Conservation (phyloP, 2,888 invertebrate genomes). For the Argyresthia albistria region DNA sequence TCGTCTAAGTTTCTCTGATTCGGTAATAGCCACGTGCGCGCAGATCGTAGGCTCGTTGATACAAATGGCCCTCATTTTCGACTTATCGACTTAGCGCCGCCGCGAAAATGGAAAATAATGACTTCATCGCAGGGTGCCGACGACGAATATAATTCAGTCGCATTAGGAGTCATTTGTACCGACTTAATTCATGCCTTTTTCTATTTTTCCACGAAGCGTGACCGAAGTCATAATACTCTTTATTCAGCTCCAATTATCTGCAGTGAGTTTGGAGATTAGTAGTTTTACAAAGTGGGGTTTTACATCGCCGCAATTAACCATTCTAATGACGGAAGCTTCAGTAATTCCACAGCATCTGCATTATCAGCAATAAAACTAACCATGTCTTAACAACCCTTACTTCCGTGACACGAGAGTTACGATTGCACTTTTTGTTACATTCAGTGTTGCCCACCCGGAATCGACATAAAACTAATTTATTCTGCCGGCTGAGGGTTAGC, state of each 20-base stretch:
- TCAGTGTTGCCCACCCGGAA: constrained; percentile 57
- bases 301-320: not conserved
- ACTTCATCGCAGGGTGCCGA: constrained; percentile 57
- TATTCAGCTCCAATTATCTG: not conserved
- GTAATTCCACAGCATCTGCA: no score
- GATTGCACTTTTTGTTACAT: constrained; percentile 49
- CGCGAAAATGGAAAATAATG: constrained; percentile 69
- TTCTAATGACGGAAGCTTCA: constrained; percentile 8
- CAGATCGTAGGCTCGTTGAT: constrained; percentile 43
- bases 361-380: constrained; percentile 28
- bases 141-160: constrained; percentile 52
- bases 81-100: constrained; percentile 65
- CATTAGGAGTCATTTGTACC: constrained; percentile 56
- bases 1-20: constrained; percentile 30
- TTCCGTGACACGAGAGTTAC: constrained; percentile 45
- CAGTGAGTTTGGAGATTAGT: not conserved
- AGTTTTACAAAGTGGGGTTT: not conserved
- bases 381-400: constrained; percentile 49
- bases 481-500: constrained; percentile 56
- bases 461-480: constrained; percentile 65
- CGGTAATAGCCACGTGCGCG: constrained; percentile 48
- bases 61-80: constrained; percentile 65
- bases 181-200: constrained; percentile 22
- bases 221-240: not conserved
- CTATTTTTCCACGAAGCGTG: constrained; percentile 1